phyloP scores from a whole-genome alignment of 2,888 invertebrate species.

The Diadegma fenestrale region DNA sequence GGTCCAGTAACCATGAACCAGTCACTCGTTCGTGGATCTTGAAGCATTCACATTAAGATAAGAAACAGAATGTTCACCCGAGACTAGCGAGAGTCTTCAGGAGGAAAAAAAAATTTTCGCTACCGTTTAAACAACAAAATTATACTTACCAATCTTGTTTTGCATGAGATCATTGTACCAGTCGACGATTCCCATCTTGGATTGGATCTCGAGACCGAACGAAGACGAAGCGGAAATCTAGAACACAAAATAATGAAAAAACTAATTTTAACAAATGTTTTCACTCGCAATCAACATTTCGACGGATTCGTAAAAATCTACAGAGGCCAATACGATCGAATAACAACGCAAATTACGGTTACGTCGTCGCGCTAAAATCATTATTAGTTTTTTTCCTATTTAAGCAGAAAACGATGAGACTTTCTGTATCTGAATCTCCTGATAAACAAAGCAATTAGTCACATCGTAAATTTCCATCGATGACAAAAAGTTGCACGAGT shows the following conservation, averaged over 20 bases:
- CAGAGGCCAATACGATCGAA: conserved; percentile 21
- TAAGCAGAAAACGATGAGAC: conserved; percentile 4
- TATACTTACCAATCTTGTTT: conserved; percentile 78
- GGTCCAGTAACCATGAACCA: conserved; percentile 92
- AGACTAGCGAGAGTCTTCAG: neutral
- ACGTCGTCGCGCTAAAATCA: conserved; percentile 27
- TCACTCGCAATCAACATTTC: too few species aligned
- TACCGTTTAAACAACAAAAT: neutral
- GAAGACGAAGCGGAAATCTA: conserved; percentile 57
- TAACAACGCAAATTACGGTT: conserved; percentile 55
- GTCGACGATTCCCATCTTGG: conserved; percentile 80
- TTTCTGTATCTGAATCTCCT: conserved; percentile 8
- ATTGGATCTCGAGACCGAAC: conserved; percentile 7
- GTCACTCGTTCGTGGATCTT: conserved; percentile 89
- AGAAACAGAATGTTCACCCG: conserved; percentile 2
- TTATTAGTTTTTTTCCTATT: conserved; percentile 16
- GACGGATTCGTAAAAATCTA: too few species aligned
- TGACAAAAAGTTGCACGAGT: conserved; percentile 18
- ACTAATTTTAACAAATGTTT: neutral
- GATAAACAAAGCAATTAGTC: conserved; percentile 46
- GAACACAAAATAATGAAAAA: conserved; percentile 48
- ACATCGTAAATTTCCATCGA: conserved; percentile 27
- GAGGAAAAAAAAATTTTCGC: neutral
- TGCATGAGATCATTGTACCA: conserved; percentile 80
- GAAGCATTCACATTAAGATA: conserved; percentile 73